Conservation (phyloP, 2,113 vertebrate species). For the Phalacrocorax carbo region DNA sequence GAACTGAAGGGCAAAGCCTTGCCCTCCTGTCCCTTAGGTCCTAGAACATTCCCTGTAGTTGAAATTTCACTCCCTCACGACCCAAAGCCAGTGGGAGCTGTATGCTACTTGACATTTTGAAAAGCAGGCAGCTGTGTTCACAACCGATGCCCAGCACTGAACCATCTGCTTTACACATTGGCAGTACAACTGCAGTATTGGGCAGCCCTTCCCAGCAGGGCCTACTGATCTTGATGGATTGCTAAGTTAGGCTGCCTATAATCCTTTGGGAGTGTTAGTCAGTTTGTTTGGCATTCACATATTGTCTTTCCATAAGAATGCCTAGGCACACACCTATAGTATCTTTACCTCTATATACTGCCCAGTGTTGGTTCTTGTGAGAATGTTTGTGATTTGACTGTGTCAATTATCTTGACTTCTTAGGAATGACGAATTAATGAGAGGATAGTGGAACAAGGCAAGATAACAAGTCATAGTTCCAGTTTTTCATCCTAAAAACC, state of each 20-base stretch:
- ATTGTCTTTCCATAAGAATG: not conserved
- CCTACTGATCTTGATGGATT: not conserved
- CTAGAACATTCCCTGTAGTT: not conserved
- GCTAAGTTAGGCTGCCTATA: not conserved
- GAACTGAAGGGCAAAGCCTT: not conserved
- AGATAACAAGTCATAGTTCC: not conserved
- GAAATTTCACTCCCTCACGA: not conserved
- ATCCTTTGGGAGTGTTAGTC: not conserved
- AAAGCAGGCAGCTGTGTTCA: not conserved
- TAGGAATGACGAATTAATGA: not conserved
- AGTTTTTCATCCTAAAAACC: not conserved
- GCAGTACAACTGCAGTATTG: not conserved
- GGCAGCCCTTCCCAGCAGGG: not conserved
- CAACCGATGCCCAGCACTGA: not conserved
- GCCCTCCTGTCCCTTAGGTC: not conserved
- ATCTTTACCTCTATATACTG: not conserved
- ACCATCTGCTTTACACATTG: accelerated
- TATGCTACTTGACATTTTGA: not conserved
- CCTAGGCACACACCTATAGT: not conserved
- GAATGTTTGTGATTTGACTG: not conserved
- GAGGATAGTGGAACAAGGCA: not conserved
- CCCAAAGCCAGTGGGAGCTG: not conserved
- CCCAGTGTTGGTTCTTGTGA: not conserved
- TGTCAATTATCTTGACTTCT: not conserved
- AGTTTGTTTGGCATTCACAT: not conserved